Conservation (phyloP, 2,113 vertebrate species). For the Falcunculus frontatus region DNA sequence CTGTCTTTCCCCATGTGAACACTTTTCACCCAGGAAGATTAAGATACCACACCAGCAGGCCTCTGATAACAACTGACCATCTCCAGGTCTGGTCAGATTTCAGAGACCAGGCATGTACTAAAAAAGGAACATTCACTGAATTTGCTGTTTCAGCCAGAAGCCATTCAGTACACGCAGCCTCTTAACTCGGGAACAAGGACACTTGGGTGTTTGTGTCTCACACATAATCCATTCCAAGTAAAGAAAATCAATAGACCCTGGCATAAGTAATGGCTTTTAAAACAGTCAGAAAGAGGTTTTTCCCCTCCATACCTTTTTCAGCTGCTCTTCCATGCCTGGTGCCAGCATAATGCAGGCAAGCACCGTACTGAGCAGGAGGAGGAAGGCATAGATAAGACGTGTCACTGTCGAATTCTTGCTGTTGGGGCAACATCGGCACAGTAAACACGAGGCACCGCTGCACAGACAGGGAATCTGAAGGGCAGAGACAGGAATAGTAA, state of each 20-base stretch:
- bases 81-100: neutral
- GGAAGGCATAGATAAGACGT: slow-evolving; percentile 84
- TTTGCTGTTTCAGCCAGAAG: neutral
- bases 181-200: neutral
- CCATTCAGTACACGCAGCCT: rapidly evolving
- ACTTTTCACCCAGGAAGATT: neutral
- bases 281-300: neutral
- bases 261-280: neutral
- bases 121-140: neutral
- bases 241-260: neutral
- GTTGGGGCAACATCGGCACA: slow-evolving; percentile 85
- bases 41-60: neutral
- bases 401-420: slow-evolving; percentile 87
- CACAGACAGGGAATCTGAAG: slow-evolving; percentile 87
- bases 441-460: slow-evolving; percentile 81
- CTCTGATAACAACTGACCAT: neutral
- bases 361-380: slow-evolving; percentile 83
- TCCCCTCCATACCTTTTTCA: slow-evolving; percentile 77
- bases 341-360: slow-evolving; percentile 85
- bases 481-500: neutral
- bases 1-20: neutral
- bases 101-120: neutral
- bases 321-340: slow-evolving; percentile 79
- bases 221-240: neutral
- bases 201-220: neutral